These are phyloP conservation scores for Cygnus buccinator DNA, from an alignment of 2,113 vertebrate species.

Conservation along the genomic window DNA sequence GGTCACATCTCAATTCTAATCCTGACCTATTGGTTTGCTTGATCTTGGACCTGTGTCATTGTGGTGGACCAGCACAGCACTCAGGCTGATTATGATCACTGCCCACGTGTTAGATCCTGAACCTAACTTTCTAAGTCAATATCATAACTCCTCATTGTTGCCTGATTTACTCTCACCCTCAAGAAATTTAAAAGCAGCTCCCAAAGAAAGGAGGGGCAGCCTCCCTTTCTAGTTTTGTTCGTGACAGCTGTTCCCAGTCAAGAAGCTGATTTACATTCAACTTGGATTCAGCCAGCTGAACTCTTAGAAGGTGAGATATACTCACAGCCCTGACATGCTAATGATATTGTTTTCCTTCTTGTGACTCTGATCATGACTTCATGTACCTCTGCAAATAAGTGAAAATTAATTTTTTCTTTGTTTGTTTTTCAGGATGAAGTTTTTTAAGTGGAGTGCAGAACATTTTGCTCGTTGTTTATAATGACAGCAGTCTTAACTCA, in stretches of 20 bases:
- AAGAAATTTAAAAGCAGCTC: not conserved
- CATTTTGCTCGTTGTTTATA: not conserved
- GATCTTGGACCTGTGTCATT: not conserved
- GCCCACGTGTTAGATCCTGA: not conserved
- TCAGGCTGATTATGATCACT: not conserved
- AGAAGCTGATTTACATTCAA: not conserved
- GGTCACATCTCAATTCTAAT: not conserved
- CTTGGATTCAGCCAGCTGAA: not conserved
- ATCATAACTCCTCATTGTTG: not conserved
- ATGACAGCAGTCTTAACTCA: not conserved
- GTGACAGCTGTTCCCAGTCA: not conserved
- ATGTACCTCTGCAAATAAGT: not conserved
- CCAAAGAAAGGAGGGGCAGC: not conserved
- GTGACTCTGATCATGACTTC: not conserved
- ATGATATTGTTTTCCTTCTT: not conserved
- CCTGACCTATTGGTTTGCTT: not conserved
- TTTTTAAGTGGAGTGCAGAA: not conserved
- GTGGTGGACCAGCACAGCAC: no score
- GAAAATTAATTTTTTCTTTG: not conserved
- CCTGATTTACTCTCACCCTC: not conserved
- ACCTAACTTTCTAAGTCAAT: not conserved
- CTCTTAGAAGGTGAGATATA: not conserved
- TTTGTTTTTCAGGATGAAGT: not conserved
- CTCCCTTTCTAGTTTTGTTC: not conserved
- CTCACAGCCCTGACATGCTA: not conserved